phyloP scores from a whole-genome alignment of 2,888 invertebrate species.

The Monochamus alternatus region DNA sequence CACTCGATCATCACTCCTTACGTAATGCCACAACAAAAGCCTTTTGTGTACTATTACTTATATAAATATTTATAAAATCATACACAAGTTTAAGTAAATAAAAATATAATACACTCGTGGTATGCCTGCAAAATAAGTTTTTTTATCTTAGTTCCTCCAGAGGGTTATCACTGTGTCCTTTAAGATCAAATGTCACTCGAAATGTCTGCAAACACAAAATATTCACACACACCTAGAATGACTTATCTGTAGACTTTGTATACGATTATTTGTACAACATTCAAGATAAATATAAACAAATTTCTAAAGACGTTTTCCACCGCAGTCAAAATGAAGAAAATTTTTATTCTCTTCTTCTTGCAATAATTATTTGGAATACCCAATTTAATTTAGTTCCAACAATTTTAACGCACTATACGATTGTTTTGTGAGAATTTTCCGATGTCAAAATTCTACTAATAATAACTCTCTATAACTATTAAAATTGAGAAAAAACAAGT shows the following conservation, averaged over 20 bases:
- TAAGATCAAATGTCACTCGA: constrained; percentile 26
- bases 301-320: not conserved
- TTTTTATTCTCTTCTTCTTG: no score
- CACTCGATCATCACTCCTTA: not conserved
- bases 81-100: constrained; percentile 6
- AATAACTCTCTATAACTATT: no score
- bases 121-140: constrained; percentile 11
- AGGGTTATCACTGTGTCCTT: constrained; percentile 25
- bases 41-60: not conserved
- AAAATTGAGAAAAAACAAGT: no score
- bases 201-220: constrained; percentile 23
- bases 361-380: no score
- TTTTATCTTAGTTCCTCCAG: constrained; percentile 16
- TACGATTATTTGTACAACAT: not conserved
- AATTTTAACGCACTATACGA: no score
- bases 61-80: not conserved
- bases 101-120: not conserved
- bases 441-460: no score
- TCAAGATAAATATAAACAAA: not conserved
- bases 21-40: not conserved
- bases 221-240: constrained; percentile 21
- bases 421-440: no score
- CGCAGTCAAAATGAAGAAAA: no score
- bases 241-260: constrained; percentile 18
- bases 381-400: no score